Base-by-base conservation (phyloP, 2,797 vertebrate species). In the Cottoperca gobio region DNA sequence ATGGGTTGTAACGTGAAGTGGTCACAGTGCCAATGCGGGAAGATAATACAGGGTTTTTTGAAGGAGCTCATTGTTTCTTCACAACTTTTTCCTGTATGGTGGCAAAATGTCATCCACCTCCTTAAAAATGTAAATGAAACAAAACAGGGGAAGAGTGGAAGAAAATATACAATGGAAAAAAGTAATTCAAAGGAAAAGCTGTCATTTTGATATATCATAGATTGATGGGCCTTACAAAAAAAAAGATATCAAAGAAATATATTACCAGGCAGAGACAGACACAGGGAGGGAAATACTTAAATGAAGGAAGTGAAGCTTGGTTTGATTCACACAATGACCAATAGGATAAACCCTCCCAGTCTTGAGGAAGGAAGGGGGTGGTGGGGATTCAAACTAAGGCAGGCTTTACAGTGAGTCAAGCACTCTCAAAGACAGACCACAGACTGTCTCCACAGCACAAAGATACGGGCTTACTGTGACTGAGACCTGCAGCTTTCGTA, bases 281-380 rank as follows among this genome's bases (percentile, higher is more conserved):
- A 64, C 8, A 52, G 19, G 35, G 61, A 67, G 53, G 64, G 70
- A 66, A 17, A 70, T 57, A 62, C 52, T 57, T 64, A 83, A 80
- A 86, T 80, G 59, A 83, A 85, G 89, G 79, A 85, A 90, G 80
- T 78, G 59, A 81, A 79, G 80, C 80, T 88, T 75, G 80, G 77
- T 88, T 90, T 88, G 86, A 92, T 85, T 90, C 88, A 73, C 83
- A 89, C 85, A 88, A 79, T 82, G 83, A 91, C 85, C 76, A 92
- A 92, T 91, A 91, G 90, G 91, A 93, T 87, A 89, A 90, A 82
- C 87, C 92, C 90, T 92, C 91, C 90, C 92, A 87, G 86, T 93
- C 89, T 89, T 86, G 86, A 92, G 85, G 85, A 91, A 88, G 90
- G 85, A 91, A 88, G 83, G 81, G 91, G 89, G 88, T 90, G 92